Evolutionary conservation across 2,888 invertebrate species (phyloP).

Genomic region (Leptodirus hochenwartii): DNA sequence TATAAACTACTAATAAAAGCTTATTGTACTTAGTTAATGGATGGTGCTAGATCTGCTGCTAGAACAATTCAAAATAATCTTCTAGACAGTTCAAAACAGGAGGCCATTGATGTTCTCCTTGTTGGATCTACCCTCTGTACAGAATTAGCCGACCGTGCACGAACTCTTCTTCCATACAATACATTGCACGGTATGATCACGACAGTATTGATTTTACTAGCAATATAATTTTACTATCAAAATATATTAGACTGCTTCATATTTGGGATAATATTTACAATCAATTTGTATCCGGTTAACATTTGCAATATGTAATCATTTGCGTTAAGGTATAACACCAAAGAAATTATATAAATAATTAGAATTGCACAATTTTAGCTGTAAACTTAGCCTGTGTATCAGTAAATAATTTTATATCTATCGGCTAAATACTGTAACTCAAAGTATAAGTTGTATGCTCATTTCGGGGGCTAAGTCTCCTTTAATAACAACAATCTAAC

Average conservation of each 20-base stretch:
- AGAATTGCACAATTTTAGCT: conserved; percentile 5
- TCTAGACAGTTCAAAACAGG: conserved; percentile 88
- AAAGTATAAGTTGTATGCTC: too few relatives aligned
- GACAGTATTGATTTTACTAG: too few relatives aligned
- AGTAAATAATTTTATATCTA: too few relatives aligned
- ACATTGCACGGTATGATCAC: conserved; percentile 51
- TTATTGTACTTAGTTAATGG: conserved; percentile 49
- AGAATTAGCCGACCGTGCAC: conserved; percentile 79
- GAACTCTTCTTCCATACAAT: conserved; percentile 70
- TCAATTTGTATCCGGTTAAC: too few relatives aligned
- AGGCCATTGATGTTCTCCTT: conserved; percentile 90
- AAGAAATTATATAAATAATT: too few relatives aligned
- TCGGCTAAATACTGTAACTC: too few relatives aligned
- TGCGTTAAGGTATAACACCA: too few relatives aligned
- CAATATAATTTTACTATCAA: conserved; percentile 5
- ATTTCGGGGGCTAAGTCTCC: too few relatives aligned
- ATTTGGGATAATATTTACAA: neutral
- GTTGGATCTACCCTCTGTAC: conserved; percentile 83
- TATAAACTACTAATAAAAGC: conserved; percentile 4
- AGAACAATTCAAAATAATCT: conserved; percentile 98
- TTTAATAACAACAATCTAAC: too few relatives aligned
- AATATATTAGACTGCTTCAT: conserved; percentile 2
- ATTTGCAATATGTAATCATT: too few relatives aligned
- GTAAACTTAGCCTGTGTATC: too few relatives aligned
- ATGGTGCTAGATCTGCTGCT: conserved; percentile 93